Percentiles rank a stretch among this genome's conserved stretches.
phyloP scores from a whole-genome alignment of 2,797 vertebrate genomes.

The Cyprinodon diabolis region DNA sequence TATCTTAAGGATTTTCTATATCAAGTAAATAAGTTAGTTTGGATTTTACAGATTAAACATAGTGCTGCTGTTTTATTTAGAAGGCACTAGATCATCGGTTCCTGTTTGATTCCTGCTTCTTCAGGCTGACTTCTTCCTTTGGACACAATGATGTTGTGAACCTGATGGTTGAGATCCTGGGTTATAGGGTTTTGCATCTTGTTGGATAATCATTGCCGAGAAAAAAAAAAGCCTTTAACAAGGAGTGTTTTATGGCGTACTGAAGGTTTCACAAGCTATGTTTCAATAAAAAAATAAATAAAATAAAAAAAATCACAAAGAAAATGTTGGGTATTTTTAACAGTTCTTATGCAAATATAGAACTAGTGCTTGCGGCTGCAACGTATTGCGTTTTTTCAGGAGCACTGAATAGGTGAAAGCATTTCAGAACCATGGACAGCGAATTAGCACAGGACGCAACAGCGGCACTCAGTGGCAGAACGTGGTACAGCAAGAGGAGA shows the following conservation, averaged over 20 bases:
- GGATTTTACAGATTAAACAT: no score
- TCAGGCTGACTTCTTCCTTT: neutral
- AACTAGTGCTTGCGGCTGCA: neutral
- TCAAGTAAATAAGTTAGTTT: no score
- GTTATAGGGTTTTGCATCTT: slow-evolving; percentile 20
- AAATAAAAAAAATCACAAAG: neutral
- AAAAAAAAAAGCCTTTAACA: neutral
- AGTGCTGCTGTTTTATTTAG: slow-evolving; percentile 37
- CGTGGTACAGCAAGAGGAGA: slow-evolving; percentile 12
- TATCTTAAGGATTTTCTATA: neutral
- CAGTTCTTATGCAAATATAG: neutral
- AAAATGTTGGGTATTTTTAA: neutral
- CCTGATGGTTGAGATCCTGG: slow-evolving; percentile 14
- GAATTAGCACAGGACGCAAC: slow-evolving; percentile 27
- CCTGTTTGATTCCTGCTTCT: slow-evolving; percentile 3
- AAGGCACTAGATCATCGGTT: neutral
- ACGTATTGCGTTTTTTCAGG: neutral
- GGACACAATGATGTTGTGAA: slow-evolving; percentile 31
- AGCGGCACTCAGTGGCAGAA: slow-evolving; percentile 59
- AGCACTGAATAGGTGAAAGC: neutral
- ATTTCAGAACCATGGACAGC: slow-evolving; percentile 77
- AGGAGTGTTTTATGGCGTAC: no score
- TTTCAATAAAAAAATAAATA: neutral
- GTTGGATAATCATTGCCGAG: slow-evolving; percentile 11
- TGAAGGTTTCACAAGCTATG: neutral